A percentile compares a stretch with the other conserved stretches of the same genome.
Conservation (phyloP, 2,113 vertebrate genomes). For the Pachycephala philippinensis region DNA sequence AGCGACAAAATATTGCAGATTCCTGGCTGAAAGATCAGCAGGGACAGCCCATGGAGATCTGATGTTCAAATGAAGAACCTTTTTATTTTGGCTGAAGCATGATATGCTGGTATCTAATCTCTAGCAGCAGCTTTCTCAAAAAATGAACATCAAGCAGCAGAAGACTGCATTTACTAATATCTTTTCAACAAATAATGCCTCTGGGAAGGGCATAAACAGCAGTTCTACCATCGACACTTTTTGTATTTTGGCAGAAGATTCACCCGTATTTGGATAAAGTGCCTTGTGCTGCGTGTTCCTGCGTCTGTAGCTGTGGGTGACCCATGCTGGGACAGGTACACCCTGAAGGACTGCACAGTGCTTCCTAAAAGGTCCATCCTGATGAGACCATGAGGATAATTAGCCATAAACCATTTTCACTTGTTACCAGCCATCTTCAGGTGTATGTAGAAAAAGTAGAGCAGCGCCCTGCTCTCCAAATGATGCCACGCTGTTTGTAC, state of each 20-base stretch:
- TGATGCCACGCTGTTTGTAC: fast-evolving
- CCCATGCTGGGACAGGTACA: fast-evolving
- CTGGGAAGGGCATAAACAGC: not conserved
- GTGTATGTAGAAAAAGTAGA: not conserved
- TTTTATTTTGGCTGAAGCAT: not conserved
- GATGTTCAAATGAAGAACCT: not conserved
- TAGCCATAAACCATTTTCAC: not conserved
- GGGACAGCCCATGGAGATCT: not conserved
- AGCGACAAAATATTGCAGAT: not conserved
- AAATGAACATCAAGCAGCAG: not conserved
- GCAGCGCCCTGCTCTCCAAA: not conserved
- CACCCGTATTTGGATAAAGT: not conserved
- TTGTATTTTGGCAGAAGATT: not conserved
- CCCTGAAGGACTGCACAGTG: not conserved
- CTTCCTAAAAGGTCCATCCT: not conserved
- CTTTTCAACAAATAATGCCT: not conserved
- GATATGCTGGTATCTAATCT: not conserved
- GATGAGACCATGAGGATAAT: not conserved
- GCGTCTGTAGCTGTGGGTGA: not conserved
- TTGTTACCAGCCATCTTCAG: not conserved
- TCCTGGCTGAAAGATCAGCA: not conserved
- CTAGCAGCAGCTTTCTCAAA: not conserved
- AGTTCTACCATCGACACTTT: too few relatives aligned
- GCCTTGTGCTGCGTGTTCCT: not conserved
- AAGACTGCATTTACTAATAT: not conserved